Evolutionary conservation across 2,113 vertebrate genomes (phyloP), one percentile per base, ranked within the genome.

Genomic region (Phylloscopus trochilus): DNA sequence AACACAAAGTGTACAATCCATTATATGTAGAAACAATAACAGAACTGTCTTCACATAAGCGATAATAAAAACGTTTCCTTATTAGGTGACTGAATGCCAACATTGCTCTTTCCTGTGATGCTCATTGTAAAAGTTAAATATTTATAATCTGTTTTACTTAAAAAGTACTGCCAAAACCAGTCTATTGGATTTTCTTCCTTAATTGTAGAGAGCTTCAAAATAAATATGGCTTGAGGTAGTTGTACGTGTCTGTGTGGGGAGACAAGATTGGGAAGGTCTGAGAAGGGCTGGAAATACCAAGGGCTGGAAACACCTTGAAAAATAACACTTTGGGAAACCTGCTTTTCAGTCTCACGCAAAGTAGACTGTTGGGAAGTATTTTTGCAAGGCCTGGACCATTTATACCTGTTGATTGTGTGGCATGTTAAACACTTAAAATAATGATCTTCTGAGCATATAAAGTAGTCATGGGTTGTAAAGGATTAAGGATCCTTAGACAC

Each of bases 91-190:
- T 53, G 37, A 66, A 58, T 72, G 51, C 73, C 60, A 60, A 49
- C 41, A 84, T 62, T 47, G 62, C 89, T 28, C 51, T 88, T 92
- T 93, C 87, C 88, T 91, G 76, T 41, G 73, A 92, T 78, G 68
- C 72, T 80, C n/a, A 33, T 80, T 93, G 81, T 68, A 82, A 56
- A 96, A 95, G 79, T 68, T 95, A 97, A 97, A 97, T 94, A 96
- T 96, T 97, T 97, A 97, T 94, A 96, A 93, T 96, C 77, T 70
- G 70, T 72, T 95, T 94, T 91, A 60, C 89, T 88, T 91, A 66
- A 96, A 35, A 31, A n/a, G 73, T 75, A 52, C 53, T 95, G 96
- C 80, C 93, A 92, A 94, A 92, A 86, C 0, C 3, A 85, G 52
- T 51, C 23, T 52, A 80, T 81, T n/a, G n/a, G 55, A 53, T 78